phyloP scores from a whole-genome alignment of 2,888 invertebrate genomes.

The Dichetophora obliterata region DNA sequence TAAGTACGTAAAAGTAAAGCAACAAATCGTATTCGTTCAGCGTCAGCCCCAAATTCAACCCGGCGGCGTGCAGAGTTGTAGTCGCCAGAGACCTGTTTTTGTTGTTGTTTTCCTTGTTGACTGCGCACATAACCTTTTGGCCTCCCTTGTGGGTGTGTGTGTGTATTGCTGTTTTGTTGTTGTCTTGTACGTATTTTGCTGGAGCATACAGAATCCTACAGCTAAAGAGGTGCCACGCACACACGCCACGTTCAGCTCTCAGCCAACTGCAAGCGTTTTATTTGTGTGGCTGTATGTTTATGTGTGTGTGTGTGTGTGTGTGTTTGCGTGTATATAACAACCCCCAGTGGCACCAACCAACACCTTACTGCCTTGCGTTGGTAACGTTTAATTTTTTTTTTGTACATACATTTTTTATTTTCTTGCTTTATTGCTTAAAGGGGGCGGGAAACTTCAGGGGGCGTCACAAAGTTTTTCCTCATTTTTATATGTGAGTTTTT shows the following conservation, averaged over 20 bases:
- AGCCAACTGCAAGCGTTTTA: slow-evolving; percentile 37
- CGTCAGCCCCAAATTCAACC: slow-evolving; percentile 32
- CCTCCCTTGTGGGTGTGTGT: slow-evolving; percentile 49
- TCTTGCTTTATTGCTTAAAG: slow-evolving; percentile 36
- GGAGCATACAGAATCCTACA: slow-evolving; percentile 32
- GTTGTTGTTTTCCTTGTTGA: slow-evolving; percentile 31
- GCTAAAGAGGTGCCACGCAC: slow-evolving; percentile 35
- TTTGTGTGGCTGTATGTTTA: slow-evolving; percentile 4
- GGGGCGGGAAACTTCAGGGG: slow-evolving; percentile 41
- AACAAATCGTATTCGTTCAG: slow-evolving; percentile 45
- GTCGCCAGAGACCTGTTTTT: slow-evolving; percentile 48
- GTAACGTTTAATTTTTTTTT: slow-evolving; percentile 32
- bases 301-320: slow-evolving; percentile 26
- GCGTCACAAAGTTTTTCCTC: slow-evolving; percentile 47
- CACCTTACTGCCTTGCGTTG: slow-evolving; percentile 1
- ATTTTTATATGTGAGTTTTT: slow-evolving; percentile 25
- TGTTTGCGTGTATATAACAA: slow-evolving; percentile 14
- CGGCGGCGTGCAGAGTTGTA: slow-evolving; percentile 6
- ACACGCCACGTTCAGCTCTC: slow-evolving; percentile 29
- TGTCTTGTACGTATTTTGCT: slow-evolving; percentile 2
- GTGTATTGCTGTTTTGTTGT: neutral
- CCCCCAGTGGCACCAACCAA: slow-evolving; percentile 35
- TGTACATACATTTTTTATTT: slow-evolving; percentile 24
- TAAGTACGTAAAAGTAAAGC: slow-evolving; percentile 25
- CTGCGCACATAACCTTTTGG: slow-evolving; percentile 49